phyloP scores from a whole-genome alignment of 2,888 invertebrate species.

The Standfussiana lucernea region DNA sequence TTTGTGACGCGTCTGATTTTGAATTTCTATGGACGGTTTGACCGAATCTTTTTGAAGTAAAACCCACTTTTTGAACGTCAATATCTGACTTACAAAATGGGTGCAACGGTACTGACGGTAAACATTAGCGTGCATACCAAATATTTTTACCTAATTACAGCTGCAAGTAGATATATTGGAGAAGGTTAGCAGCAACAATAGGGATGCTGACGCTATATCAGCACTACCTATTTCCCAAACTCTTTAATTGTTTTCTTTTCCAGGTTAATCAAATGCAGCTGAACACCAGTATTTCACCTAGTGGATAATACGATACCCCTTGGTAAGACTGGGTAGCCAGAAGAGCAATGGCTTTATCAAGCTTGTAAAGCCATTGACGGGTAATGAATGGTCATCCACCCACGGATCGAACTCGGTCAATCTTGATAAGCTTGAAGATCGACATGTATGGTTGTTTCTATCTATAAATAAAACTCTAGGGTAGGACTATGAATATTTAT shows the following conservation, averaged over 20 bases:
- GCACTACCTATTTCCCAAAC: not conserved
- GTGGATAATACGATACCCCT: not conserved
- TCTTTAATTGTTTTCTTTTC: not conserved
- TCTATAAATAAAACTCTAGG: not conserved
- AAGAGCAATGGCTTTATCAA: not conserved
- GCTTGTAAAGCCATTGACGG: not conserved
- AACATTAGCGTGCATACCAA: not conserved
- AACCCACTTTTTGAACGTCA: not conserved
- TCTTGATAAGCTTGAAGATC: not conserved
- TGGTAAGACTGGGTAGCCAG: not conserved
- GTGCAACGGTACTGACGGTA: not conserved
- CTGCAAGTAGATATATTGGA: not conserved
- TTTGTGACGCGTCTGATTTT: not conserved
- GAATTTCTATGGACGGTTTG: not conserved
- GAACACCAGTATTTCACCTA: not conserved
- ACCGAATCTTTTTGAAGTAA: not conserved
- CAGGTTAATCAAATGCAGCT: not conserved
- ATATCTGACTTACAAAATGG: not conserved
- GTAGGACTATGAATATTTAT: slow-evolving; percentile 23
- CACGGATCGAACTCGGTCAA: not conserved
- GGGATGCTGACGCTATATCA: not conserved
- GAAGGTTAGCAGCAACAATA: not conserved
- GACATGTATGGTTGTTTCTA: not conserved
- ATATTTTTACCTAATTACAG: not conserved
- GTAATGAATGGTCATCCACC: slow-evolving; percentile 7